Percentiles rank a stretch among this genome's conserved stretches.
phyloP scores from a whole-genome alignment of 2,888 invertebrate genomes.

The Ischnus inquisitorius region DNA sequence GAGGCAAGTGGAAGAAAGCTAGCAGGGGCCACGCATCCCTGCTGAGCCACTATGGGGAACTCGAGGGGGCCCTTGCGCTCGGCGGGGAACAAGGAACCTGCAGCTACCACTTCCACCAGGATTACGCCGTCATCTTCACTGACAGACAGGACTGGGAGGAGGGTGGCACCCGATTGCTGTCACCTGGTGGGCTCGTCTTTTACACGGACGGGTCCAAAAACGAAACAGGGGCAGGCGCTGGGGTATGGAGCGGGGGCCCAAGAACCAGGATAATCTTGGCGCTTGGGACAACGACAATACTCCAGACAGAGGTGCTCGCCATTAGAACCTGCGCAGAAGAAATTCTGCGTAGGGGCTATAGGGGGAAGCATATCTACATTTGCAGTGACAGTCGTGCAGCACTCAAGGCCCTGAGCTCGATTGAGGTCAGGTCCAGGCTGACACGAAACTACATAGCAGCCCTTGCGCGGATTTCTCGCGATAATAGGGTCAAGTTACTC shows the following conservation, averaged over 20 bases:
- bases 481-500: constrained; percentile 10
- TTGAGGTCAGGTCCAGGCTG: background rate
- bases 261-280: constrained; percentile 1
- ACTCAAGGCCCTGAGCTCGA: background rate
- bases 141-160: constrained; percentile 9
- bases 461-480: background rate
- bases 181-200: constrained; percentile 38
- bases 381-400: constrained; percentile 50
- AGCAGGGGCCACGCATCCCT: background rate
- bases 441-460: background rate
- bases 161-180: background rate
- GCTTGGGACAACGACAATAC: constrained; percentile 25
- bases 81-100: background rate
- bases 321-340: constrained; percentile 4
- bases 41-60: background rate
- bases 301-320: constrained; percentile 26
- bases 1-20: constrained; percentile 23
- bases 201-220: constrained; percentile 40
- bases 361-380: constrained; percentile 47
- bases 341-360: background rate
- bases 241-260: constrained; percentile 31
- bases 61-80: background rate
- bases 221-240: constrained; percentile 15
- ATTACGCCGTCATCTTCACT: constrained; percentile 10
- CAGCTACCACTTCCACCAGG: constrained; percentile 1